phyloP scores from a whole-genome alignment of 2,797 vertebrate species.

The Acipenser oxyrinchus region DNA sequence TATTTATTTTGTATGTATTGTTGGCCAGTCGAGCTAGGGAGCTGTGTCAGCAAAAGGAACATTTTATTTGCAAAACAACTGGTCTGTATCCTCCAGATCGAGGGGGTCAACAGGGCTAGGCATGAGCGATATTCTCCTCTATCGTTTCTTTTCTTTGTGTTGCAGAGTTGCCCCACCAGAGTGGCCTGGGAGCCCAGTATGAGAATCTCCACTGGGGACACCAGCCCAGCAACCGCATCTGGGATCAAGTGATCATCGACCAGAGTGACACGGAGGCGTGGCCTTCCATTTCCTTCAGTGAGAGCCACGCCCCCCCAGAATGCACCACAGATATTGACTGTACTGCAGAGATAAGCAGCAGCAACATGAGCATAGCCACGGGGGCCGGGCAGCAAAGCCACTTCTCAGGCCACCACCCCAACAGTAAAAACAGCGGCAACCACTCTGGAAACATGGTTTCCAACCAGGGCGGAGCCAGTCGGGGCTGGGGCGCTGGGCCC shows the following conservation, averaged over 20 bases:
- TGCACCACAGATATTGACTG: constrained; percentile 81
- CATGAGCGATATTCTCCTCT: neutral
- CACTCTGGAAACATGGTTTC: constrained; percentile 71
- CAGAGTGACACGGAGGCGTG: constrained; percentile 78
- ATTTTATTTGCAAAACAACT: no score
- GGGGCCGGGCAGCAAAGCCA: constrained; percentile 81
- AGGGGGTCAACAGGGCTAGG: neutral
- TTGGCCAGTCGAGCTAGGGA: no score
- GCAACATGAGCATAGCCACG: constrained; percentile 91
- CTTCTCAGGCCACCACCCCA: constrained; percentile 71
- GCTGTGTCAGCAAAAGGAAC: no score
- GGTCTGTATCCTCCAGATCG: no score
- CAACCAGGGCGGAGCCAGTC: constrained; percentile 72
- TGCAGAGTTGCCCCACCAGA: constrained; percentile 76
- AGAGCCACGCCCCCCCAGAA: constrained; percentile 77
- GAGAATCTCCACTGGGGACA: constrained; percentile 81
- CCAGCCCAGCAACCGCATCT: constrained; percentile 70
- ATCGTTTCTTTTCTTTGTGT: constrained; percentile 32
- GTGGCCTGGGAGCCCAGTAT: constrained; percentile 81
- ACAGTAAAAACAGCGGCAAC: constrained; percentile 81
- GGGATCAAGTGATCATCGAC: constrained; percentile 85
- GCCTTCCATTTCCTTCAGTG: constrained; percentile 71
- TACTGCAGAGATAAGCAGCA: constrained; percentile 52
- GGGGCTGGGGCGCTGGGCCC: constrained; percentile 69
- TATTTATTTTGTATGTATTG: no score